Evolutionary conservation across 2,888 invertebrate species (phyloP).

Genomic region (Norana najaformis): DNA sequence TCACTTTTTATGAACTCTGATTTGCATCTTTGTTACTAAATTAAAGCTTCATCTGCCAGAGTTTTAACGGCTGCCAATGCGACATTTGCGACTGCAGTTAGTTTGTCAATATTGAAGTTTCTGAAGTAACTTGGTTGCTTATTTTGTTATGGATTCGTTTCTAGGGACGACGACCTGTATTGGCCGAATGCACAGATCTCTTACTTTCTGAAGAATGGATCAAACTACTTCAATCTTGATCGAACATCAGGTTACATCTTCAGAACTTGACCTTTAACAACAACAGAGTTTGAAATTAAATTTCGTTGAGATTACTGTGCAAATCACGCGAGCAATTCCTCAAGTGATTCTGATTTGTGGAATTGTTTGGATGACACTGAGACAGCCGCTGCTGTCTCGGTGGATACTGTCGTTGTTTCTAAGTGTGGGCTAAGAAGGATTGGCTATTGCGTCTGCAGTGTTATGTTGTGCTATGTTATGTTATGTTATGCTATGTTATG

Average conservation of each 20-base stretch:
- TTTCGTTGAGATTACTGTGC: too few relatives aligned
- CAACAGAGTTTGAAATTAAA: not conserved
- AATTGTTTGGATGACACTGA: too few relatives aligned
- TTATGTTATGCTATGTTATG: too few relatives aligned
- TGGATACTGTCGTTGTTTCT: too few relatives aligned
- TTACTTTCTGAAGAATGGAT: constrained; percentile 69
- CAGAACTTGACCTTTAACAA: not conserved
- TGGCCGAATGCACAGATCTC: not conserved
- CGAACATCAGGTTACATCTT: constrained; percentile 70
- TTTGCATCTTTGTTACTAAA: not conserved
- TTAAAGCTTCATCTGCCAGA: not conserved
- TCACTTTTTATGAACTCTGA: not conserved
- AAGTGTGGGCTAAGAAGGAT: too few relatives aligned
- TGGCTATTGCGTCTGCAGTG: too few relatives aligned
- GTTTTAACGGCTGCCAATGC: not conserved
- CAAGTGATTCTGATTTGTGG: too few relatives aligned
- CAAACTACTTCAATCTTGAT: constrained; percentile 75
- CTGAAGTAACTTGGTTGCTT: not conserved
- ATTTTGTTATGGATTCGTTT: constrained; percentile 15
- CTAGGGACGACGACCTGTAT: constrained; percentile 55
- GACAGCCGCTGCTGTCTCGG: too few relatives aligned
- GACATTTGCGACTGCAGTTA: not conserved
- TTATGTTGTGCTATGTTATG: too few relatives aligned
- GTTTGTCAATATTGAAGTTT: not conserved
- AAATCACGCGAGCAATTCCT: too few relatives aligned